Percentiles rank a stretch among this genome's conserved stretches.
phyloP scores from a whole-genome alignment of 2,797 vertebrate species.

The Sparus aurata region DNA sequence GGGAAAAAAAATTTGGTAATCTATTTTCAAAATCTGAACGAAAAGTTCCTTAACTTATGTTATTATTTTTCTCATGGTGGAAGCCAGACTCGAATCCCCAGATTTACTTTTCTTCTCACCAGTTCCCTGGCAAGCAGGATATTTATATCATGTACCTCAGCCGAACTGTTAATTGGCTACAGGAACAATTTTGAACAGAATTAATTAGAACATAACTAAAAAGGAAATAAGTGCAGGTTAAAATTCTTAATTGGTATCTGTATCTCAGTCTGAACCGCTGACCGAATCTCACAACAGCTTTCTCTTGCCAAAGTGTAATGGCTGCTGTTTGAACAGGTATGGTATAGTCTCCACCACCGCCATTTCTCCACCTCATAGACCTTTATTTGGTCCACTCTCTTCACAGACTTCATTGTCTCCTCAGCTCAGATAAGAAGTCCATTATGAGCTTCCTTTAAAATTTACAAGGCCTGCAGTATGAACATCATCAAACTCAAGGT shows the following conservation, averaged over 20 bases:
- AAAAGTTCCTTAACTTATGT: too few relatives aligned
- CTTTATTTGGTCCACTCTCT: conserved; percentile 52
- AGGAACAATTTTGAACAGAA: background rate
- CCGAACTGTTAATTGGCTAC: background rate
- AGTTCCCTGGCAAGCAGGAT: background rate
- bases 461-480: conserved; percentile 59
- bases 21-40: too few relatives aligned
- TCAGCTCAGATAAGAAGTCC: conserved; percentile 67
- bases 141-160: background rate
- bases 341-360: conserved; percentile 17
- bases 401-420: conserved; percentile 63
- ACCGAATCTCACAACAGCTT: background rate
- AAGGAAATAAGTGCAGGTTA: background rate
- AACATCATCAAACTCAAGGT: conserved; percentile 74
- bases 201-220: background rate
- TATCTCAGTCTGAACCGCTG: background rate
- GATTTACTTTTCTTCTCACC: too few relatives aligned
- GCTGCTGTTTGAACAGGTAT: conserved; percentile 45
- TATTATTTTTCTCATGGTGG: too few relatives aligned
- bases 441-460: conserved; percentile 70
- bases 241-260: background rate
- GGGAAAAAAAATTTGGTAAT: too few relatives aligned
- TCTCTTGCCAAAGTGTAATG: conserved; percentile 3
- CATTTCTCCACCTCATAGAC: conserved; percentile 44
- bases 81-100: too few relatives aligned